Conservation (phyloP, 2,797 vertebrate genomes). For the Microtus californicus region DNA sequence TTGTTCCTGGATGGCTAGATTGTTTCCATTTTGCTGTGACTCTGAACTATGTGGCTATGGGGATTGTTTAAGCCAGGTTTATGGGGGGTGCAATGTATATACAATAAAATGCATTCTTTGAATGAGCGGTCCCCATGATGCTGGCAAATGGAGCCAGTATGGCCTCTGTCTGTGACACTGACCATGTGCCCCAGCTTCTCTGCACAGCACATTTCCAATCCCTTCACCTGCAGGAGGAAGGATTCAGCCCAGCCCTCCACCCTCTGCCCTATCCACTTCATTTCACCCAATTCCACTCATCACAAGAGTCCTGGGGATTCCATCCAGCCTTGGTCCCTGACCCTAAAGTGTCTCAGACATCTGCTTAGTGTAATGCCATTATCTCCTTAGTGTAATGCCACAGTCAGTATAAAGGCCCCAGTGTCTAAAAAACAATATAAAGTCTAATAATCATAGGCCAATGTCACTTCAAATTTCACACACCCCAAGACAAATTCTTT, state of each 20-base stretch:
- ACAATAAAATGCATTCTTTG: not conserved
- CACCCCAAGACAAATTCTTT: not conserved
- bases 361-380: not conserved
- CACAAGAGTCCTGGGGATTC: not conserved
- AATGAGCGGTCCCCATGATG: not conserved
- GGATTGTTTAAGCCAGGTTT: conserved; percentile 5
- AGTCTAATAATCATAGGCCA: not conserved
- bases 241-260: not conserved
- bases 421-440: not conserved
- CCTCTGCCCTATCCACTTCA: not conserved
- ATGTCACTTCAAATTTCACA: not conserved
- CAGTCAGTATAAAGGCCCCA: not conserved
- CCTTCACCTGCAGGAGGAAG: not conserved
- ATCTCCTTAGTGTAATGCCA: not conserved
- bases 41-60: not conserved
- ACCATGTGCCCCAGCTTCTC: not conserved
- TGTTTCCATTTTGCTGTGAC: not conserved
- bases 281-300: not conserved
- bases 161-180: not conserved
- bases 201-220: not conserved
- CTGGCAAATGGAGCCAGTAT: not conserved
- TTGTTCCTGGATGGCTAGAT: not conserved
- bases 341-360: not conserved
- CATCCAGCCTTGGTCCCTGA: not conserved
- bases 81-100: not conserved